These are phyloP conservation scores for Albula glossodonta DNA, from an alignment of 2,113 vertebrate genomes.

Conservation along the genomic window DNA sequence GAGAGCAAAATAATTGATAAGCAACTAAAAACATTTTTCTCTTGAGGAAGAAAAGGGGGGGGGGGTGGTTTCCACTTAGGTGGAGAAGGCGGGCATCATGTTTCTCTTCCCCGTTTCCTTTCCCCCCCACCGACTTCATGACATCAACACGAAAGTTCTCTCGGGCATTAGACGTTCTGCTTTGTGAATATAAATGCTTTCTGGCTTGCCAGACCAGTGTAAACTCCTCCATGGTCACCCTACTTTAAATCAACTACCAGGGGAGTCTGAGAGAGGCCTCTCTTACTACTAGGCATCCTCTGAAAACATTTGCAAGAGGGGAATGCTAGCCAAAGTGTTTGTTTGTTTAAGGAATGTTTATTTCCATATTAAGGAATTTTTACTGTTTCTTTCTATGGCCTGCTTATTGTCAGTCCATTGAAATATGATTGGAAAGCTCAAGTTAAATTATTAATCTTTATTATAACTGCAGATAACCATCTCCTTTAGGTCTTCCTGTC, in stretches of 20 bases:
- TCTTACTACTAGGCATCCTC: not conserved
- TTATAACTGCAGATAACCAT: not conserved
- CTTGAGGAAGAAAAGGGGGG: not conserved
- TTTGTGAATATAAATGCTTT: conserved; percentile 7
- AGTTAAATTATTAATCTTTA: not conserved
- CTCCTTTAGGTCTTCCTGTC: not conserved
- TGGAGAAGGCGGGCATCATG: not conserved
- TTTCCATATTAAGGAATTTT: conserved; percentile 5
- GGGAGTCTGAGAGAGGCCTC: not conserved
- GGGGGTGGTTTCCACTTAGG: not conserved
- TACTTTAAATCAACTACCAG: conserved; percentile 4
- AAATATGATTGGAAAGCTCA: not conserved
- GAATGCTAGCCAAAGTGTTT: not conserved
- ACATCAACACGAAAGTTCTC: not conserved
- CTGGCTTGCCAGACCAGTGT: not conserved
- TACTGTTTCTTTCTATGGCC: not conserved
- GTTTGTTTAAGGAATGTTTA: not conserved
- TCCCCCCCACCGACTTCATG: not conserved
- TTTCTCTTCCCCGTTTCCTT: not conserved
- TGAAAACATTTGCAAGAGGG: not conserved
- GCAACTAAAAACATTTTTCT: not conserved
- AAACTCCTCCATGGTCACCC: not conserved
- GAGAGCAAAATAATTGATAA: conserved; percentile 3
- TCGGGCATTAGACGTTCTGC: not conserved
- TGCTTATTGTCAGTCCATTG: not conserved